Evolutionary conservation across 2,888 invertebrate genomes (phyloP).

Genomic region (Conus canariensis): DNA sequence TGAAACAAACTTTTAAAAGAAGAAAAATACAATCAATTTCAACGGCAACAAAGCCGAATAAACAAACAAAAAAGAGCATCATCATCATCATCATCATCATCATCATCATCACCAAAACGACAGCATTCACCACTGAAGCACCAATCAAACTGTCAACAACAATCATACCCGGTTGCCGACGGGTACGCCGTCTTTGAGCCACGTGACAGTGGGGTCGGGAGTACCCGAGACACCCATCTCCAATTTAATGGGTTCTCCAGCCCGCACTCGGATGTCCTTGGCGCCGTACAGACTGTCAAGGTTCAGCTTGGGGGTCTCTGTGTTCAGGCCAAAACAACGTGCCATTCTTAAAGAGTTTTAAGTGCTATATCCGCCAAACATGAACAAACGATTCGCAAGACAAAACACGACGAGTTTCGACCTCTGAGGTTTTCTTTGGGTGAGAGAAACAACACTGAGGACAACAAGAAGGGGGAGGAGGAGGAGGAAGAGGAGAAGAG

Average conservation of each 20-base stretch:
- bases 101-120: background rate
- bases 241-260: slow-evolving; percentile 97
- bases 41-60: background rate
- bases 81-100: background rate
- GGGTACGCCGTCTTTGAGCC: slow-evolving; percentile 89
- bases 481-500: no score
- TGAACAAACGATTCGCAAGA: no score
- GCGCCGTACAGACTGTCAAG: slow-evolving; percentile 90
- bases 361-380: no score
- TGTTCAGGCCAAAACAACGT: background rate
- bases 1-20: background rate
- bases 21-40: background rate
- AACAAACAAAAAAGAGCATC: background rate
- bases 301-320: slow-evolving; percentile 94
- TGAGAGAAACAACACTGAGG: no score
- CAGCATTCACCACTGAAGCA: background rate
- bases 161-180: slow-evolving; percentile 68
- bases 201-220: slow-evolving; percentile 91
- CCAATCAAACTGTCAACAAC: no score
- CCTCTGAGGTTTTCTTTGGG: no score
- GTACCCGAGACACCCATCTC: slow-evolving; percentile 96
- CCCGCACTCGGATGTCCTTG: slow-evolving; percentile 94
- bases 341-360: no score
- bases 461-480: no score
- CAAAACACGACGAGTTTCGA: no score